Base-by-base conservation (phyloP, 2,113 vertebrate species). In the Aphyosemion australe region DNA sequence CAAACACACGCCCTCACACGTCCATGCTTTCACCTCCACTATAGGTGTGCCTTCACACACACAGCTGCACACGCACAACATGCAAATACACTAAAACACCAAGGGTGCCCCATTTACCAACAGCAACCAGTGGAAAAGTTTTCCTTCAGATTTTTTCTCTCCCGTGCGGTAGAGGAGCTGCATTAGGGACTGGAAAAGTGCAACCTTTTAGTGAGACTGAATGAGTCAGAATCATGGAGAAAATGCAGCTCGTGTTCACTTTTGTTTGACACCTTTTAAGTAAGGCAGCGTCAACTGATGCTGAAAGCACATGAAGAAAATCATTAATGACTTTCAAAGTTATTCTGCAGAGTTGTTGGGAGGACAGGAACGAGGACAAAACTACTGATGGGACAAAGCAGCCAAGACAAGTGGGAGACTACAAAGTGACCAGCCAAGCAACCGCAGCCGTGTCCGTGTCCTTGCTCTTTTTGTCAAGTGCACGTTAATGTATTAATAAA, bases 401-500 rank as follows among this genome's bases (percentile, higher is more conserved):
- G 69, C 50, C 47, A 59, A 65, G 75, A 64, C 69, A 46, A 57
- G 68, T 58, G 19, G 50, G 8, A 84, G 85, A 90, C 82, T 91
- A 89, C 76, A 93, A 85, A 92, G 89, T 86, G 79, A 85, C 84
- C 92, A 61, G 87, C 83, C 80, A 90, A 90, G 90, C 86, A 77
- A 81, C 66, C 21, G 79, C 72, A 43, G 34, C 64, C 57, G 74
- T 69, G 10, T 16, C 79, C 74, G 65, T 21, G 85, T 91, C 91
- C 90, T 93, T 94, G 92, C 92, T 91, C 78, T 76, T 76, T 80
- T 86, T 79, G 82, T 82, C 80, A 93, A 91, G 91, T 92, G 86
- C 93, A 90, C 94, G 94, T 92, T 92, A 93, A 93, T 90, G 91
- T 89, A 91, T 93, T 96, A 95, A 96, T 95, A 93, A 94, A 94